Conservation (phyloP, 2,113 vertebrate genomes). For the Nanorana parkeri region DNA sequence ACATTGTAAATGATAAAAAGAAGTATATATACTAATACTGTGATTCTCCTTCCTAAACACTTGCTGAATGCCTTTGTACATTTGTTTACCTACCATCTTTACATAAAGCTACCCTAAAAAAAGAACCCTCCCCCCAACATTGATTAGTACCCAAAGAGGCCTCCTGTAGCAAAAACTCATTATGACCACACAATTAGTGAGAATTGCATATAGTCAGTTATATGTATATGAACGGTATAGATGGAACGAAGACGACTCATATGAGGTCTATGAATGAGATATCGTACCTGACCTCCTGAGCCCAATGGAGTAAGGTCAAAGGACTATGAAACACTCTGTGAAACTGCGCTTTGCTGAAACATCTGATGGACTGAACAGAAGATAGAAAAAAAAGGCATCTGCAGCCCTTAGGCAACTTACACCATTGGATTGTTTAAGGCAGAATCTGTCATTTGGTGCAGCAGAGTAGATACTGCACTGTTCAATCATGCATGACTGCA, state of each 20-base stretch:
- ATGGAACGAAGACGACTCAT: background rate
- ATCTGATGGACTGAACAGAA: background rate
- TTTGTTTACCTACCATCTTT: no score
- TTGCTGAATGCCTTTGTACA: no score
- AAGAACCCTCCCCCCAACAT: background rate
- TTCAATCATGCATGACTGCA: constrained; percentile 14
- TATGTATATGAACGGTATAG: background rate
- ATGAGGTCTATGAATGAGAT: background rate
- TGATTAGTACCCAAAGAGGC: background rate
- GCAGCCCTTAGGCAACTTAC: background rate
- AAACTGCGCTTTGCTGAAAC: no score
- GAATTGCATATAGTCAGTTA: background rate
- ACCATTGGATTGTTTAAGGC: constrained; percentile 13
- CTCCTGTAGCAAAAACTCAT: background rate
- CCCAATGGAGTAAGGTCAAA: background rate
- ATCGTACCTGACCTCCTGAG: no score
- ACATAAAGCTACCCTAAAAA: no score
- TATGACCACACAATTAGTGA: background rate
- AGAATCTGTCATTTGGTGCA: constrained; percentile 2
- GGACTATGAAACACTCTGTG: background rate
- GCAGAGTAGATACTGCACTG: background rate
- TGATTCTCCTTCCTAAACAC: no score
- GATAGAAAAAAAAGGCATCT: background rate
- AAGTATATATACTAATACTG: no score
- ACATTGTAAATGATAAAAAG: no score